Evolutionary conservation across 2,113 vertebrate genomes (phyloP).

Genomic region (Myocastor coypus): DNA sequence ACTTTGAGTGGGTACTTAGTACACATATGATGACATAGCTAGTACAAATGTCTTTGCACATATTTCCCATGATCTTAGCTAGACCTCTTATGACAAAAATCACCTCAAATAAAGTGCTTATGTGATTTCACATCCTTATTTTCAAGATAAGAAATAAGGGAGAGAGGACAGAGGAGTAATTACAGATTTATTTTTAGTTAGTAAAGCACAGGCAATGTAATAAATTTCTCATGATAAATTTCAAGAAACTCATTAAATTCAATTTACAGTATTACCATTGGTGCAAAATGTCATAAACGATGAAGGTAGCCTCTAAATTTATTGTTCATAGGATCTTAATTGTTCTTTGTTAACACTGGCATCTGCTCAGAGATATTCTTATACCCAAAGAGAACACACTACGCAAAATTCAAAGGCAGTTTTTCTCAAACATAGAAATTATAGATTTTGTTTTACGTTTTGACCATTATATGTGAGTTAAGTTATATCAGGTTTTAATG

Average conservation of each 20-base stretch:
- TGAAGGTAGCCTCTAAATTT: not conserved
- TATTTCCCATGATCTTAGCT: not conserved
- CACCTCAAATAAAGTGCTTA: not conserved
- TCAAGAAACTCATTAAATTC: not conserved
- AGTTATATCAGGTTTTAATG: not conserved
- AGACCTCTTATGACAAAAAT: not conserved
- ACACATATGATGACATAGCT: not conserved
- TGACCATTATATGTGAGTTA: not conserved
- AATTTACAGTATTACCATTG: not conserved
- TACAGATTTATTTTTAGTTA: not conserved
- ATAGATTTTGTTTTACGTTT: not conserved
- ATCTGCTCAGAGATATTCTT: not conserved
- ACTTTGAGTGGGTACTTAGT: not conserved
- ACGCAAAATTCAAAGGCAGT: not conserved
- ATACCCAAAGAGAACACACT: not conserved
- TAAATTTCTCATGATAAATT: not conserved
- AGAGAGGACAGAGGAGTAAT: not conserved
- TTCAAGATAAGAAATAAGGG: not conserved
- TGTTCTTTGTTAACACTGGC: not conserved
- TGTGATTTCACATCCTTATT: not conserved
- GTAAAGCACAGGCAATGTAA: not conserved
- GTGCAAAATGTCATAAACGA: not conserved
- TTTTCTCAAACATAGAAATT: not conserved
- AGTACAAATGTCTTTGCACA: not conserved
- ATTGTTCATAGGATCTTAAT: not conserved